A percentile compares a stretch with the other conserved stretches of the same genome.
These are phyloP conservation scores for Dendrocincla fuliginosa DNA, from an alignment of 2,797 vertebrate genomes.

Conservation along the genomic window DNA sequence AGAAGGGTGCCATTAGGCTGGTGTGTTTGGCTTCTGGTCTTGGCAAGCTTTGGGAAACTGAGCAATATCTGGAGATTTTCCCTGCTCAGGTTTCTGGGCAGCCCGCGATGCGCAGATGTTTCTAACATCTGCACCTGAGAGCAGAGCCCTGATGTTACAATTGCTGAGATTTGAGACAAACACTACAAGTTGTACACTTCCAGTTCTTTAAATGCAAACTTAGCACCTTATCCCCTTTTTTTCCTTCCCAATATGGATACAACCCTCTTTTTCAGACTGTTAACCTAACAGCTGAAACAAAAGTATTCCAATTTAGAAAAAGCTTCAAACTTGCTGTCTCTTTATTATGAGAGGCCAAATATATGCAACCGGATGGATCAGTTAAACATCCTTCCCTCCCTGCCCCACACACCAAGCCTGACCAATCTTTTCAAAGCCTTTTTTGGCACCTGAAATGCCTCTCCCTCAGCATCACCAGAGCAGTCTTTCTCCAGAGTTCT, in stretches of 20 bases:
- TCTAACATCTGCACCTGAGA: not conserved
- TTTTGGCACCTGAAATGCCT: not conserved
- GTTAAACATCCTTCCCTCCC: not conserved
- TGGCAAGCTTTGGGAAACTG: not conserved
- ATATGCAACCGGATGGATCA: accelerated
- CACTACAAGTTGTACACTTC: not conserved
- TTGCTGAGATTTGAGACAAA: not conserved
- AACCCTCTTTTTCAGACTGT: not conserved
- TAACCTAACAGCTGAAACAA: not conserved
- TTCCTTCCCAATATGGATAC: not conserved
- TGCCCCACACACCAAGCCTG: not conserved
- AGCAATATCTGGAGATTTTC: not conserved
- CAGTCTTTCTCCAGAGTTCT: not conserved
- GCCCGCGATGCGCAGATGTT: not conserved
- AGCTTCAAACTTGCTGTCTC: not conserved
- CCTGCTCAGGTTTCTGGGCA: not conserved
- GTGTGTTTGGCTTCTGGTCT: not conserved
- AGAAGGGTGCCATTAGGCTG: not conserved
- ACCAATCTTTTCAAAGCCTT: not conserved
- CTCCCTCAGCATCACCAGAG: not conserved
- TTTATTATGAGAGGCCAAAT: not conserved
- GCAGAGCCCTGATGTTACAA: not conserved
- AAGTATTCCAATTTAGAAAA: not conserved
- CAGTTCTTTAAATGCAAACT: not conserved
- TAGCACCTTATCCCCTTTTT: not conserved